phyloP scores from a whole-genome alignment of 2,113 vertebrate species.

The Spheniscus mendiculus region DNA sequence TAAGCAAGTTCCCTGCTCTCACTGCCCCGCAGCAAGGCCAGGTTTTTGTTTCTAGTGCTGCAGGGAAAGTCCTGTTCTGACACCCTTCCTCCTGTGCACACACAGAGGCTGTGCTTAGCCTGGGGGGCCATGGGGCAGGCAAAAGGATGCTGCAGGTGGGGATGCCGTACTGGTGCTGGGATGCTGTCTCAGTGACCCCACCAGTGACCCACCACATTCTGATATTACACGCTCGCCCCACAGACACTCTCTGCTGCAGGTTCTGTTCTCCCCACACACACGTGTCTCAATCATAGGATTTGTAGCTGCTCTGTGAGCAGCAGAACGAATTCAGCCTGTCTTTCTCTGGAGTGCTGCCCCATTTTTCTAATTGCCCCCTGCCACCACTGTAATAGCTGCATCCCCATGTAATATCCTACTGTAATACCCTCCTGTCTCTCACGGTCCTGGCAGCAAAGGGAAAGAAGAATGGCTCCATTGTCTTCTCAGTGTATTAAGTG shows the following conservation, averaged over 20 bases:
- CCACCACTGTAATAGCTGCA: not conserved
- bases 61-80: not conserved
- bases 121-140: too few relatives aligned
- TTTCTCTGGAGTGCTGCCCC: not conserved
- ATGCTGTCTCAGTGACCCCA: not conserved
- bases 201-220: not conserved
- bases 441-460: not conserved
- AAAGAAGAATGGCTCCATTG: not conserved
- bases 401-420: not conserved
- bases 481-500: not conserved
- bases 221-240: fast-evolving
- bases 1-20: not conserved
- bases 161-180: not conserved
- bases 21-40: not conserved
- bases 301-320: not conserved
- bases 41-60: not conserved
- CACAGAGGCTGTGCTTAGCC: not conserved
- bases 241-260: not conserved
- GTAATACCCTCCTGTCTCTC: not conserved
- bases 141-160: not conserved
- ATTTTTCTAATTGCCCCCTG: not conserved
- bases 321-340: not conserved
- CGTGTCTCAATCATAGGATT: fast-evolving
- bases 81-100: not conserved
- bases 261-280: not conserved